Conservation (phyloP, 1,140 invertebrate species). For the Pseudachorutes palmiensis region DNA sequence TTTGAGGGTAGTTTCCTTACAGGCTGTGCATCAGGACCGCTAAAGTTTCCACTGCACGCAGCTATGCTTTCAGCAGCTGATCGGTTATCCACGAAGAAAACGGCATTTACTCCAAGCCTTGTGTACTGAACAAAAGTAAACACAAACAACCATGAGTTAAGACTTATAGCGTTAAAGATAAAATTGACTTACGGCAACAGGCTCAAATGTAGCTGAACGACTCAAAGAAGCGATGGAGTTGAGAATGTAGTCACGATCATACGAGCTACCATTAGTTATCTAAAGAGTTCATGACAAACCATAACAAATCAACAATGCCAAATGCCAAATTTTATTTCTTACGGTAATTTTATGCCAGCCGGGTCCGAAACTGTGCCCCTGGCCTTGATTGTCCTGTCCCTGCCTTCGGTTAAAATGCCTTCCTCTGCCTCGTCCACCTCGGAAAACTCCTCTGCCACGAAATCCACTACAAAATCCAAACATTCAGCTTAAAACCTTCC, state of each 20-base stretch:
- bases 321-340: slow-evolving; percentile 12
- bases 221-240: background rate
- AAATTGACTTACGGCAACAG: slow-evolving; percentile 21
- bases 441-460: background rate
- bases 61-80: slow-evolving; percentile 22
- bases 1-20: background rate
- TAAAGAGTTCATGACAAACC: no score
- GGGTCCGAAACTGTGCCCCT: slow-evolving; percentile 27
- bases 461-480: background rate
- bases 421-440: background rate
- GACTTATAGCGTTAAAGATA: slow-evolving; percentile 2
- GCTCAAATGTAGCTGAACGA: slow-evolving; percentile 14
- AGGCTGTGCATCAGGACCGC: slow-evolving; percentile 8
- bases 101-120: slow-evolving; percentile 8
- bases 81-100: slow-evolving; percentile 30
- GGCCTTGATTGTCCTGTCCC: background rate
- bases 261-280: slow-evolving; percentile 19
- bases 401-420: background rate
- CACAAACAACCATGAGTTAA: background rate
- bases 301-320: background rate
- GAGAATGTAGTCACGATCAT: slow-evolving; percentile 19
- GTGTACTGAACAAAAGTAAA: slow-evolving; percentile 21
- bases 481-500: no score
- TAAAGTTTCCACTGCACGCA: slow-evolving; percentile 20
- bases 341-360: slow-evolving; percentile 33